Base-by-base conservation (phyloP, 2,113 vertebrate genomes). In the Myxocyprinus asiaticus region DNA sequence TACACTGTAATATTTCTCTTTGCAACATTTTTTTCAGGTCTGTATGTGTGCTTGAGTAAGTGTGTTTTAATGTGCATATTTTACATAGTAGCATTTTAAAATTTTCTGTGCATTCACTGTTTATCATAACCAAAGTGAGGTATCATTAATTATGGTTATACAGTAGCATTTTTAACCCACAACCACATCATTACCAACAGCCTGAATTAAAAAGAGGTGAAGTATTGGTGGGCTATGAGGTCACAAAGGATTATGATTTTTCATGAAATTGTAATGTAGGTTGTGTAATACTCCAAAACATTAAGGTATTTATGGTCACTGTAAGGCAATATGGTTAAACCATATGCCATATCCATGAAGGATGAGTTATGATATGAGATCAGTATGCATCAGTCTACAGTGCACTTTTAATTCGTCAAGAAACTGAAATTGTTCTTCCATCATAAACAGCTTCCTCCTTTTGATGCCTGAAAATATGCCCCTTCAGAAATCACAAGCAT, bases 101-200 rank as follows among this genome's bases (percentile, higher is more conserved):
- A 45, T 67, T 67, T 43, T 44, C 43, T 67, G 44, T 74, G 59
- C 22, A 33, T 33, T 9, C 51, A 71, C 65, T 81, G 42, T 74
- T 76, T 80, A 15, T 68, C 64, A 68, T 78, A 42, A 67, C 53
- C 79, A 68, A 64, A 56, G 44, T 47, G 67, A 62, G 17, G 55
- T 50, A 68, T 50, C 58, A 15, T 76, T 33, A 33, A 62, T 63
- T n/a, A 59, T 44, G 62, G 42, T 77, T 53, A 47, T 47, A 56
- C 33, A 44, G 47, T 76, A 65, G 47, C 73, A 65, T 15, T 65
- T 73, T 55, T 15, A 55, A 63, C 44, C 22, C 58, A 12, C 22
- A 33, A 33, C 22, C 22, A 33, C 22, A 33, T 33, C 22, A 33
- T 33, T 33, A 33, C 43, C 0, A 42, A 45, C 9, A 45, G 55